A percentile compares a stretch with the other conserved stretches of the same genome.
phyloP scores from a whole-genome alignment of 2,888 invertebrate species.

The Ariolimax columbianus region DNA sequence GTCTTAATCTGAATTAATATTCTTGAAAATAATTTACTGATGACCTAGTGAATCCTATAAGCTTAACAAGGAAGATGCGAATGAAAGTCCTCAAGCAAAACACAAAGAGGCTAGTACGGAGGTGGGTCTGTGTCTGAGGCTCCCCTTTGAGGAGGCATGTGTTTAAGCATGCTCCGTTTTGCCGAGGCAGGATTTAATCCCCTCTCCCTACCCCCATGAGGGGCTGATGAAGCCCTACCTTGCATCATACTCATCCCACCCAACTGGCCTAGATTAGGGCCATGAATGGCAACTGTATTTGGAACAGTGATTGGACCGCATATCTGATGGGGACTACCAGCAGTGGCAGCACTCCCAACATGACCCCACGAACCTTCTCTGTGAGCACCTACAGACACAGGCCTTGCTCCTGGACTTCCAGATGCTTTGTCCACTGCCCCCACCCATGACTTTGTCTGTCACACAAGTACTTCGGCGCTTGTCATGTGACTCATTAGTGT shows the following conservation, averaged over 20 bases:
- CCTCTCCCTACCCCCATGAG: slow-evolving; percentile 47
- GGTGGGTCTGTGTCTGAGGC: slow-evolving; percentile 74
- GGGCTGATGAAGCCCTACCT: slow-evolving; percentile 46
- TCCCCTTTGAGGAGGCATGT: slow-evolving; percentile 70
- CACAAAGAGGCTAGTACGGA: slow-evolving; percentile 63
- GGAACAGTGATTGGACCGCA: slow-evolving; percentile 52
- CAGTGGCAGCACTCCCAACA: slow-evolving; percentile 22
- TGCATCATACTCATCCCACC: slow-evolving; percentile 44
- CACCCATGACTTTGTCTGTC: slow-evolving; percentile 39
- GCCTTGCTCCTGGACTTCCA: slow-evolving; percentile 33
- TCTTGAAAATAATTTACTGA: slow-evolving; percentile 41
- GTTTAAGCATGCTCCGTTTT: slow-evolving; percentile 75
- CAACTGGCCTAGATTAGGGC: slow-evolving; percentile 40
- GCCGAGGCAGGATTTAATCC: slow-evolving; percentile 70
- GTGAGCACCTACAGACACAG: slow-evolving; percentile 40
- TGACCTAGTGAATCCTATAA: slow-evolving; percentile 41
- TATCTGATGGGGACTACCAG: slow-evolving; percentile 40
- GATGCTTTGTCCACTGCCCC: slow-evolving; percentile 44
- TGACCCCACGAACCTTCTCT: slow-evolving; percentile 44
- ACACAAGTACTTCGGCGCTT: slow-evolving; percentile 24
- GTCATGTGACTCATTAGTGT: slow-evolving; percentile 45
- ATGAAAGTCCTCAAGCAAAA: slow-evolving; percentile 30
- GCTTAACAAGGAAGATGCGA: slow-evolving; percentile 43
- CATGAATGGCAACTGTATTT: slow-evolving; percentile 50
- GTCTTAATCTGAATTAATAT: slow-evolving; percentile 17